A percentile compares a stretch with the other conserved stretches of the same genome.
phyloP scores from a whole-genome alignment of 2,113 vertebrate genomes.

The Microtus montanus region DNA sequence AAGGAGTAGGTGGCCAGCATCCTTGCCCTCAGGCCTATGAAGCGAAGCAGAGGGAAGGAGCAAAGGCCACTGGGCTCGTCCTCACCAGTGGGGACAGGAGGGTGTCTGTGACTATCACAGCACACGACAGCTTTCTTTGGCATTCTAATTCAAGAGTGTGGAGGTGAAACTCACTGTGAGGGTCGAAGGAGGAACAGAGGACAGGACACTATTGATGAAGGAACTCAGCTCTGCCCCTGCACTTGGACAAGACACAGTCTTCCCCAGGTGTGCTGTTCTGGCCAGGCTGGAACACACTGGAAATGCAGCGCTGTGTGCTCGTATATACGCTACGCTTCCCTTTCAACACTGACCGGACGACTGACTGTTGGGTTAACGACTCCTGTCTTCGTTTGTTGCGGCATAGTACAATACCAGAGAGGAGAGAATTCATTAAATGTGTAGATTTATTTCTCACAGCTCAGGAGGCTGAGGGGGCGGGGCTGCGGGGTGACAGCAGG shows the following conservation, averaged over 20 bases:
- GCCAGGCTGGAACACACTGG: not conserved
- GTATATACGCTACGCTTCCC: fast-evolving
- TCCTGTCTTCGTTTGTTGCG: not conserved
- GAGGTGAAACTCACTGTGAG: not conserved
- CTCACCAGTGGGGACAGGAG: not conserved
- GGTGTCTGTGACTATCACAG: not conserved
- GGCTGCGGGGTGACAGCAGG: not conserved
- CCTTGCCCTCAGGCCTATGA: not conserved
- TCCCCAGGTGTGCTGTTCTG: not conserved
- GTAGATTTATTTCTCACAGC: not conserved
- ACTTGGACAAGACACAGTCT: not conserved
- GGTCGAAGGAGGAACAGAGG: not conserved
- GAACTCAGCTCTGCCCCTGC: not conserved
- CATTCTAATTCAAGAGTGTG: not conserved
- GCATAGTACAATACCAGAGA: not conserved
- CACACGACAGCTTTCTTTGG: not conserved
- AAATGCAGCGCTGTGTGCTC: not conserved
- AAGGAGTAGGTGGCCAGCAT: not conserved
- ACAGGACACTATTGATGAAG: not conserved
- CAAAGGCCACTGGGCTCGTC: too few species aligned
- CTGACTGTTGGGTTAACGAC: not conserved
- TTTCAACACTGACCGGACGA: not conserved
- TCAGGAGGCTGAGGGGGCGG: not conserved
- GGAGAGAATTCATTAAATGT: not conserved
- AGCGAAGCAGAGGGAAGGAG: not conserved